Conservation (phyloP, 2,113 vertebrate genomes). For the Actenoides lindsayi region DNA sequence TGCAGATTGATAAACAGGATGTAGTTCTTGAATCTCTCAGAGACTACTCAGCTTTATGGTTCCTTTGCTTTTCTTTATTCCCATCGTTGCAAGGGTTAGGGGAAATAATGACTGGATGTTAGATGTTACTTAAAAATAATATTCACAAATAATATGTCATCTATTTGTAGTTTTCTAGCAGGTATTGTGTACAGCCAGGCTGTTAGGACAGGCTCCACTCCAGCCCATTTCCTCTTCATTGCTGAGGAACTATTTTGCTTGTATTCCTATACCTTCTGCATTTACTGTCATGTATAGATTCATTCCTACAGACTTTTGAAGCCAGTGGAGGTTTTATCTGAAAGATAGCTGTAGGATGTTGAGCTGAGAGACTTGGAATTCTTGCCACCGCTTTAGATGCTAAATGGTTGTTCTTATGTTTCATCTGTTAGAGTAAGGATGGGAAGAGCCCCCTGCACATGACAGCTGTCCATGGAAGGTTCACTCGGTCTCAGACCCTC, state of each 20-base stretch:
- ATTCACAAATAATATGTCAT: background rate
- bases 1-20: background rate
- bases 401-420: background rate
- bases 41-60: background rate
- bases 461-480: slow-evolving; percentile 94
- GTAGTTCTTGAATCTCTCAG: background rate
- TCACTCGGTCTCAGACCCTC: slow-evolving; percentile 93
- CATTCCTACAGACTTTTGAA: background rate
- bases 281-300: background rate
- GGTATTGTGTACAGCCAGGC: background rate
- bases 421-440: slow-evolving; percentile 87
- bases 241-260: background rate
- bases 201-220: background rate
- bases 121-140: background rate
- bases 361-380: background rate
- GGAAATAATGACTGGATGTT: background rate
- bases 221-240: background rate
- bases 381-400: background rate
- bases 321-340: background rate
- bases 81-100: background rate
- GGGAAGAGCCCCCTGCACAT: slow-evolving; percentile 96
- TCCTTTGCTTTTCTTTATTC: background rate
- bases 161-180: background rate
- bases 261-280: background rate
- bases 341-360: background rate